Evolutionary conservation across 2,797 vertebrate genomes (phyloP), one percentile per base, ranked within the genome.

Genomic region (Denticeps clupeoides): DNA sequence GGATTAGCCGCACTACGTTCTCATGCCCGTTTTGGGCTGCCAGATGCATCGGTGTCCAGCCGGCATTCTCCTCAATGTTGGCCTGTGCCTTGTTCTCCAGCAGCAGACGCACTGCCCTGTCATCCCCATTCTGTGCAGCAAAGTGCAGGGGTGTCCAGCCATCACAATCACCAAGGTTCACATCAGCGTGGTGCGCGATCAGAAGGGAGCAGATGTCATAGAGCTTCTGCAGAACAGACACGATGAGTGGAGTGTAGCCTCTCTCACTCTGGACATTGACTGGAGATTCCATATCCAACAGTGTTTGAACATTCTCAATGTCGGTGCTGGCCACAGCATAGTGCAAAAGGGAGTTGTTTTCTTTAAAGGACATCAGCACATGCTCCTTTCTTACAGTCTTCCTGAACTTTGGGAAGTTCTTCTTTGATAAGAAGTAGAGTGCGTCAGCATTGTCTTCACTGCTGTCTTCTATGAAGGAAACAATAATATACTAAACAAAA

Each of bases 21-120:
- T 94, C 89, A 0, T 87, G 85, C 59, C 88, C 85, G 13, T 91
- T 92, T 77, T 95, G 89, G 0, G 82, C 73, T 1, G 89, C 86
- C 67, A 95, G 59, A 63, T 91, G 89, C 37, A 93, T 73, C 0
- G 88, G 78, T 0, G 67, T 87, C 91, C 89, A 90, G 0, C 82
- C 82, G 0, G 82, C 70, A 0, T 62, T 81, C 57, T 95, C 89
- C 37, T 40, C 70, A 22, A 74, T 71, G 16, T 86, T 55, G 0
- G 64, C 60, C 0, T 0, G 15, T 0, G 83, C 86, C 29, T 76
- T 73, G 21, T 78, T 78, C 49, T 89, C 86, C 69, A 92, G 64
- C 27, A 95, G 74, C 6, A 89, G 63, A 3, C 75, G 73, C 0
- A 65, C 64, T 0, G 66, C 60, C 2, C 70, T 55, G 72, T 90